These are phyloP conservation scores for Smutsia gigantea DNA, from an alignment of 2,797 vertebrate genomes.

Conservation along the genomic window DNA sequence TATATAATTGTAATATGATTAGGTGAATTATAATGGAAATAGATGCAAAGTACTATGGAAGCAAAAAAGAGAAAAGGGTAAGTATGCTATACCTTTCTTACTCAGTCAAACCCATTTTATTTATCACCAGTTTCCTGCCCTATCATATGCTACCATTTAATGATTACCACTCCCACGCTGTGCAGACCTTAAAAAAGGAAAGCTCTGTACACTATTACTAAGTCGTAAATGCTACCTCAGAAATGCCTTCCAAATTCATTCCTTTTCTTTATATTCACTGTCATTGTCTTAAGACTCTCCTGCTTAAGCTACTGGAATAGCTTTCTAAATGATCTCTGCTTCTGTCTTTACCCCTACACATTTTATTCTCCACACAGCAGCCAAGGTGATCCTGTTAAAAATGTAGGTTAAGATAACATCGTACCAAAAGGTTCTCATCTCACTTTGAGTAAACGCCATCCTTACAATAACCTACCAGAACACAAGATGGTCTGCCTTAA, in stretches of 20 bases:
- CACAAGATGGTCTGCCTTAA: not conserved
- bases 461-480: not conserved
- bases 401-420: not conserved
- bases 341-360: not conserved
- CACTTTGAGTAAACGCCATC: not conserved
- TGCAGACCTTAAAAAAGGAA: not conserved
- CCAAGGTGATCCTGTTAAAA: not conserved
- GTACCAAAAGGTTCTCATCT: not conserved
- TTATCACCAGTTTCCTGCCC: not conserved
- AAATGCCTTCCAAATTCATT: not conserved
- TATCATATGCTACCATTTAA: not conserved
- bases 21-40: not conserved
- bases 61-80: not conserved
- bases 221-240: not conserved
- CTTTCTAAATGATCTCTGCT: not conserved
- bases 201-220: not conserved
- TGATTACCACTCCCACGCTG: not conserved
- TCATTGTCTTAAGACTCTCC: not conserved
- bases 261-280: not conserved
- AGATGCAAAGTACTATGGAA: not conserved
- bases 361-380: not conserved
- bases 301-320: not conserved
- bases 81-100: not conserved
- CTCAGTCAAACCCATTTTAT: not conserved
- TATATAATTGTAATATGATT: not conserved